Evolutionary conservation across 1,140 invertebrate species (phyloP).

Genomic region (Bombus sylvicola): DNA sequence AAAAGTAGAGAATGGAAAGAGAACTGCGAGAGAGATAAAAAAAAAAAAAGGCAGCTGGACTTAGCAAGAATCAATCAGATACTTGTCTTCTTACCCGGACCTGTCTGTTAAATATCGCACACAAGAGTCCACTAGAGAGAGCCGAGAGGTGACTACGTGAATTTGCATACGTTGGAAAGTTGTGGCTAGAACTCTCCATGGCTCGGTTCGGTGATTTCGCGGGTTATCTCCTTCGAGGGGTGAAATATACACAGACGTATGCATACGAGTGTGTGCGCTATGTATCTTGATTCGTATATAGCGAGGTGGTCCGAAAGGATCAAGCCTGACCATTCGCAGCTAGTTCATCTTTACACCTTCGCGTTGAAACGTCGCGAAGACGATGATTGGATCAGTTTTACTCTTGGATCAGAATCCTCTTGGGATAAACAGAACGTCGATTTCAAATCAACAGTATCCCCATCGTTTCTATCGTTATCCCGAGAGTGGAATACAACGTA

Average conservation of each 20-base stretch:
- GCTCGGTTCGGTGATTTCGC: conserved; percentile 55
- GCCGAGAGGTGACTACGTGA: conserved; percentile 45
- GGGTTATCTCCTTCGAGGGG: conserved; percentile 61
- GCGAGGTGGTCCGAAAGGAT: conserved; percentile 27
- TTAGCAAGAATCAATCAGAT: neutral
- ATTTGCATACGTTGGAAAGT: conserved; percentile 67
- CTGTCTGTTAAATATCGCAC: conserved; percentile 64
- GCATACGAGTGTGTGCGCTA: neutral
- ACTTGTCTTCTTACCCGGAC: neutral
- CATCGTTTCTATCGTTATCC: neutral
- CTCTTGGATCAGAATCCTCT: conserved; percentile 71
- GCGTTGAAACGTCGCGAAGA: conserved; percentile 40
- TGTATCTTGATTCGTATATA: conserved; percentile 22
- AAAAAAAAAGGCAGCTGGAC: neutral
- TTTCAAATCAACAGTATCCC: neutral
- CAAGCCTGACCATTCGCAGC: conserved; percentile 38
- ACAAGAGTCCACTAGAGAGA: conserved; percentile 64
- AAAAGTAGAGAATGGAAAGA: neutral
- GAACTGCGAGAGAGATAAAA: neutral
- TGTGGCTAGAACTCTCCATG: conserved; percentile 44
- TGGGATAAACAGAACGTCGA: conserved; percentile 76
- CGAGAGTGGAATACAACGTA: neutral
- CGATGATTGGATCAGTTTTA: conserved; percentile 84
- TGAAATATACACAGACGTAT: conserved; percentile 6
- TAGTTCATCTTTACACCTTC: conserved; percentile 40